Evolutionary conservation across 2,797 vertebrate species (phyloP).

Genomic region (Gorsachius magnificus): DNA sequence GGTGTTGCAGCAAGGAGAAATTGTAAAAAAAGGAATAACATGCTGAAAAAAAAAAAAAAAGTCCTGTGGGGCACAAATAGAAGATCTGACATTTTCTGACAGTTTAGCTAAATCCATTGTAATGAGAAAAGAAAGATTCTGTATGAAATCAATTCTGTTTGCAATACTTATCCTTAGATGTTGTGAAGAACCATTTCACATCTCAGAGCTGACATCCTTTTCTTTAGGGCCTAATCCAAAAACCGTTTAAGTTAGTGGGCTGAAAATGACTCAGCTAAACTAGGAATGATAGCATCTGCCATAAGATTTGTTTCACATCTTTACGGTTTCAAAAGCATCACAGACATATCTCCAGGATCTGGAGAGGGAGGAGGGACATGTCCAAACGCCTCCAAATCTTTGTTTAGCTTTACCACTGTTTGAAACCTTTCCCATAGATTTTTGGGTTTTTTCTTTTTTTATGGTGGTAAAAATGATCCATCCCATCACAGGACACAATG

Average conservation of each 20-base stretch:
- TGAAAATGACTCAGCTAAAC: slow-evolving; percentile 50
- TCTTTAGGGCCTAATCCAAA: slow-evolving; percentile 62
- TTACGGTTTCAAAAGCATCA: slow-evolving; percentile 36
- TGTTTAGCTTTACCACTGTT: slow-evolving; percentile 8
- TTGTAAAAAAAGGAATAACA: not conserved
- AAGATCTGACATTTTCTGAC: slow-evolving; percentile 57
- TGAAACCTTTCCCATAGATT: not conserved
- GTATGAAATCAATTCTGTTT: slow-evolving; percentile 59
- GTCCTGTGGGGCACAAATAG: slow-evolving; percentile 17
- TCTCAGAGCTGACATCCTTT: slow-evolving; percentile 49
- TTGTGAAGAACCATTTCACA: slow-evolving; percentile 55
- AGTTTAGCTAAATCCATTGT: slow-evolving; percentile 64
- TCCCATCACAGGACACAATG: not conserved
- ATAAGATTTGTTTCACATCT: slow-evolving; percentile 47
- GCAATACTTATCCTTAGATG: slow-evolving; percentile 45
- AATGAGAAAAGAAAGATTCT: slow-evolving; percentile 63
- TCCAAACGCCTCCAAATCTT: not conserved
- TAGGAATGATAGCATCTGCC: slow-evolving; percentile 37
- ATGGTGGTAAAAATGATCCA: not conserved
- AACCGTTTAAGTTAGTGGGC: slow-evolving; percentile 26
- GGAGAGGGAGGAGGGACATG: not conserved
- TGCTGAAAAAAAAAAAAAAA: not conserved
- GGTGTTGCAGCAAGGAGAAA: not conserved
- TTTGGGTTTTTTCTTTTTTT: not conserved
- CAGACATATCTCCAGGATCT: slow-evolving; percentile 8